Conservation (phyloP, 2,888 invertebrate genomes). For the Reticulitermes lucifugus region DNA sequence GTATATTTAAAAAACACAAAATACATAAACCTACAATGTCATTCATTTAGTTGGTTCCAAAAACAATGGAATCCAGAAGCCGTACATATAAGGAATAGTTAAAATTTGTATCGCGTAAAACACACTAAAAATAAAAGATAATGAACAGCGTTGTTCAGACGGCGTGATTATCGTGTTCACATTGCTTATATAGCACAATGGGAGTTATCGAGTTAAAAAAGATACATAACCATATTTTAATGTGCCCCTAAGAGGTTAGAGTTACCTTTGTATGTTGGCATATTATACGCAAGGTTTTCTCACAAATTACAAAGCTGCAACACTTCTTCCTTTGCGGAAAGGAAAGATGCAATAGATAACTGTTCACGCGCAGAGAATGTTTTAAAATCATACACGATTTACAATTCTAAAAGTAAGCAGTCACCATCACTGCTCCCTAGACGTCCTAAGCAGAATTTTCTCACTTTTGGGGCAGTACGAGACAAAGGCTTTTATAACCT, state of each 20-base stretch:
- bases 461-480: too few species aligned
- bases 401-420: background rate
- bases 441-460: too few species aligned
- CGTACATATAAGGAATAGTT: too few species aligned
- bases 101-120: too few species aligned
- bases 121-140: too few species aligned
- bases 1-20: too few species aligned
- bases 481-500: too few species aligned
- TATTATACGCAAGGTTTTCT: background rate
- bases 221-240: background rate
- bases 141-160: too few species aligned
- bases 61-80: too few species aligned
- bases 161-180: too few species aligned
- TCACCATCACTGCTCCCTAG: conserved; percentile 25
- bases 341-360: background rate
- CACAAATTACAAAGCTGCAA: background rate
- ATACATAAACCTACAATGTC: too few species aligned
- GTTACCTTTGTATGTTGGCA: conserved; percentile 48
- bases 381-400: background rate
- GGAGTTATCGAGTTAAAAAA: background rate
- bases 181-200: background rate
- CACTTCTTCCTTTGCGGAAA: background rate
- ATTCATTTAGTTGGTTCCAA: too few species aligned
- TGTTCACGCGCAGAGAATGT: background rate
- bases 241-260: conserved; percentile 15